phyloP scores from a whole-genome alignment of 2,888 invertebrate genomes.

The Colletes collaris region DNA sequence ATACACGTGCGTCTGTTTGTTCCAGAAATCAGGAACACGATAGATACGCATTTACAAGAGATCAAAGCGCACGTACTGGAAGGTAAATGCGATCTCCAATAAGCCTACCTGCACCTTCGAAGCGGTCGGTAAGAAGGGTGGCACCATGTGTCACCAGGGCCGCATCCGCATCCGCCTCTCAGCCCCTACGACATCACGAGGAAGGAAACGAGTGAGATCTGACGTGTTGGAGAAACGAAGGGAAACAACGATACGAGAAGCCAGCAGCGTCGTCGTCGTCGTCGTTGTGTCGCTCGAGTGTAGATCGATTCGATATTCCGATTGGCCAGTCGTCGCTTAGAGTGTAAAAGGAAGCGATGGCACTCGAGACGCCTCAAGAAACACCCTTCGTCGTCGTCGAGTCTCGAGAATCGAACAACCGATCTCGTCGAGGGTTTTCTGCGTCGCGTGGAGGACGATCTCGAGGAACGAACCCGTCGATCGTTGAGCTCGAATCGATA shows the following conservation, averaged over 20 bases:
- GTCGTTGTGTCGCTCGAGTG: slow-evolving; percentile 31
- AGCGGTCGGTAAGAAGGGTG: slow-evolving; percentile 73
- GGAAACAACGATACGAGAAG: slow-evolving; percentile 47
- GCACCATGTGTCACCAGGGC: slow-evolving; percentile 69
- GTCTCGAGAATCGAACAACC: slow-evolving; percentile 9
- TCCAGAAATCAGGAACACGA: slow-evolving; percentile 98
- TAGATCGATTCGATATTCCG: slow-evolving; percentile 34
- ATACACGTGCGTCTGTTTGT: slow-evolving; percentile 73
- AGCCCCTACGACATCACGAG: slow-evolving; percentile 65
- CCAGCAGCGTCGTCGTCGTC: slow-evolving; percentile 24
- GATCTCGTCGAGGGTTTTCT: slow-evolving; percentile 23
- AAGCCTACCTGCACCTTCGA: slow-evolving; percentile 84
- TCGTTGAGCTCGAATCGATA: slow-evolving; percentile 8
- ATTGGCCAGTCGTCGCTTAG: slow-evolving; percentile 41
- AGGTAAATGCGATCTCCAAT: slow-evolving; percentile 98
- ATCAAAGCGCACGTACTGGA: slow-evolving; percentile 95
- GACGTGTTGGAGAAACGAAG: slow-evolving; percentile 50
- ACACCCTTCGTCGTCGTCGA: slow-evolving; percentile 7
- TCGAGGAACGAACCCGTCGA: slow-evolving; percentile 11
- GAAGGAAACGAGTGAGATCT: slow-evolving; percentile 59
- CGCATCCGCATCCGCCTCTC: slow-evolving; percentile 74
- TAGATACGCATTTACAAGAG: slow-evolving; percentile 98
- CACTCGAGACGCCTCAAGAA: slow-evolving; percentile 28
- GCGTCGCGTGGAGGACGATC: slow-evolving; percentile 17
- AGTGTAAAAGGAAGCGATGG: slow-evolving; percentile 25